Conservation (phyloP, 2,113 vertebrate genomes). For the Eolophus roseicapilla region DNA sequence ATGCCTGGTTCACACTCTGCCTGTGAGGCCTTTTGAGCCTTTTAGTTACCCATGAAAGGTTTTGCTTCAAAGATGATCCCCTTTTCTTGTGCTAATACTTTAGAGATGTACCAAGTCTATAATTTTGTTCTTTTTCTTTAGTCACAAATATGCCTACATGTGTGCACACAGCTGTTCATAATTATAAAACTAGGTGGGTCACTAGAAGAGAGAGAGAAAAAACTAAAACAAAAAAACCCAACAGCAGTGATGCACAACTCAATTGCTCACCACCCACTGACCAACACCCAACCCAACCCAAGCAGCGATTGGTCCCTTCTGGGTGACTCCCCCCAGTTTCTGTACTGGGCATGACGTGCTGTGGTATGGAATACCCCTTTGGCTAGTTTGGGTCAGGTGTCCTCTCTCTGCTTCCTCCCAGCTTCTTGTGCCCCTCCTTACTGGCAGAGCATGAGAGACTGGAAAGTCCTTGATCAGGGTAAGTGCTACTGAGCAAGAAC, state of each 20-base stretch:
- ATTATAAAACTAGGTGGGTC: not conserved
- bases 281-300: not conserved
- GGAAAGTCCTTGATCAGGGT: not conserved
- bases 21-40: not conserved
- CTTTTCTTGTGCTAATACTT: not conserved
- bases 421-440: not conserved
- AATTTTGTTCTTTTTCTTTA: not conserved
- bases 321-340: not conserved
- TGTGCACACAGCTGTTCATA: not conserved
- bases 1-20: not conserved
- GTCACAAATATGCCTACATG: not conserved
- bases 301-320: not conserved
- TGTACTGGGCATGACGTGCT: not conserved
- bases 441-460: not conserved
- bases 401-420: not conserved
- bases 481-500: not conserved
- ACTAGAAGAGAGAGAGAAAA: not conserved
- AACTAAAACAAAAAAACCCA: not conserved
- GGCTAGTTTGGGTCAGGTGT: not conserved
- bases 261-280: not conserved
- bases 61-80: not conserved
- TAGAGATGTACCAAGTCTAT: not conserved
- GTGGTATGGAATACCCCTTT: not conserved
- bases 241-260: not conserved
- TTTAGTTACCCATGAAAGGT: not conserved